These are phyloP conservation scores for Shargacucullia verbasci DNA, from an alignment of 2,888 invertebrate genomes.

Conservation along the genomic window DNA sequence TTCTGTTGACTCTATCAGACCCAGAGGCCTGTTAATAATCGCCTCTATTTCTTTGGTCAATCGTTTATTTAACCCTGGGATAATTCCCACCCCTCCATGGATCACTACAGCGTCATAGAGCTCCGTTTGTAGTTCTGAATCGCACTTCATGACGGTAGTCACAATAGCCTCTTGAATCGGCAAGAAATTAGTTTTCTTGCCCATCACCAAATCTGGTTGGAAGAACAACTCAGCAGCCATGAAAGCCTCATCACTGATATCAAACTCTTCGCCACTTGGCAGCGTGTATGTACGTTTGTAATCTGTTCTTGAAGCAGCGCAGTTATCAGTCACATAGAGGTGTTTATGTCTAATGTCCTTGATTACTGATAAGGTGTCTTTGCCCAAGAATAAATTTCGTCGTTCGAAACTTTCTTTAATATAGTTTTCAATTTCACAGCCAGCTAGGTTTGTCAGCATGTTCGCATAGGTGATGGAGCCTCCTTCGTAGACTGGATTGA, in stretches of 20 bases:
- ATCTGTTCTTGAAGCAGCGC: slow-evolving; percentile 51
- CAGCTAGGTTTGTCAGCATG: slow-evolving; percentile 69
- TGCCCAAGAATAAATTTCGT: slow-evolving; percentile 57
- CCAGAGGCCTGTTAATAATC: slow-evolving; percentile 55
- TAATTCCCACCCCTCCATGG: slow-evolving; percentile 72
- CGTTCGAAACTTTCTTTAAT: slow-evolving; percentile 62
- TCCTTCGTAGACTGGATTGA: slow-evolving; percentile 78
- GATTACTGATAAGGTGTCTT: slow-evolving; percentile 35
- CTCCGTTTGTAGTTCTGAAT: slow-evolving; percentile 65
- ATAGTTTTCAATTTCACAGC: slow-evolving; percentile 61
- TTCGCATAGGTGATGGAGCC: slow-evolving; percentile 72
- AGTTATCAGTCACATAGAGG: slow-evolving; percentile 65
- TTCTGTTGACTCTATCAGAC: slow-evolving; percentile 67
- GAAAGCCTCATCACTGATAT: slow-evolving; percentile 71
- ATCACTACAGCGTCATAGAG: slow-evolving; percentile 68
- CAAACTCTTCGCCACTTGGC: slow-evolving; percentile 68
- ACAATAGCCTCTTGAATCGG: slow-evolving; percentile 68
- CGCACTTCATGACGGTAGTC: slow-evolving; percentile 69
- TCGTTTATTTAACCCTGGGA: slow-evolving; percentile 70
- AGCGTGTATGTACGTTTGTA: slow-evolving; percentile 58
- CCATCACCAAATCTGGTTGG: slow-evolving; percentile 66
- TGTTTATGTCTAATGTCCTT: slow-evolving; percentile 63
- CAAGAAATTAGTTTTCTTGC: slow-evolving; percentile 49
- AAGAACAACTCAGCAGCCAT: slow-evolving; percentile 73
- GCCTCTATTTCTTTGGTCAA: slow-evolving; percentile 66